phyloP scores from a whole-genome alignment of 2,113 vertebrate species.

The Apteryx owenii region DNA sequence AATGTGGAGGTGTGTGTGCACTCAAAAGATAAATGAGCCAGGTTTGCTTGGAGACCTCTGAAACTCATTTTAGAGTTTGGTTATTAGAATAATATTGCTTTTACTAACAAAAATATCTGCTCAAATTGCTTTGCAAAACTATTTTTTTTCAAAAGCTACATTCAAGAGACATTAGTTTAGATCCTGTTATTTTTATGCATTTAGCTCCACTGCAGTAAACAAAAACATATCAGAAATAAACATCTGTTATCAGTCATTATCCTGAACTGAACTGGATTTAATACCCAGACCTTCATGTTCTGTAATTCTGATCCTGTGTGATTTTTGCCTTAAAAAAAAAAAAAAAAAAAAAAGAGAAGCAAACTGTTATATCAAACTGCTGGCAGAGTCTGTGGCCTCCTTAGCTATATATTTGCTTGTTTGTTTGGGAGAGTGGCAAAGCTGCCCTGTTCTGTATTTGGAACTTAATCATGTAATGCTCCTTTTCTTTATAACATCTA shows the following conservation, averaged over 20 bases:
- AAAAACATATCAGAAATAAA: background rate
- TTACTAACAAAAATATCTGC: background rate
- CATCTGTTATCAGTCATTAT: background rate
- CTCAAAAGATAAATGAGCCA: background rate
- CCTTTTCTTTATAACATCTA: background rate
- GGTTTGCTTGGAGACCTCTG: background rate
- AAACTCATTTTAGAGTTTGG: background rate
- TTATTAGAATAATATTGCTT: background rate
- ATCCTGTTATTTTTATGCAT: background rate
- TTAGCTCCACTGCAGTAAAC: background rate
- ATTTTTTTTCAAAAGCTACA: background rate
- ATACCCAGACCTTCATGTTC: background rate
- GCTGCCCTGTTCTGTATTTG: background rate
- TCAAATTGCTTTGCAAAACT: background rate
- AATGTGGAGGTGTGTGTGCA: background rate
- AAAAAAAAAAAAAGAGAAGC: no score
- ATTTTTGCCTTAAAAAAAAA: background rate
- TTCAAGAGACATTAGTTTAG: background rate
- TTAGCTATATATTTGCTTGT: fast-evolving
- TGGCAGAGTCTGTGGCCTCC: fast-evolving
- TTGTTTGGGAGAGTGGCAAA: background rate
- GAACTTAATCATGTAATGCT: background rate
- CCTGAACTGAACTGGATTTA: background rate
- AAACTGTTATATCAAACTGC: background rate
- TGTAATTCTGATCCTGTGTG: background rate